These are phyloP conservation scores for Enteromius fasciolatus DNA, from an alignment of 2,797 vertebrate genomes.

Conservation along the genomic window DNA sequence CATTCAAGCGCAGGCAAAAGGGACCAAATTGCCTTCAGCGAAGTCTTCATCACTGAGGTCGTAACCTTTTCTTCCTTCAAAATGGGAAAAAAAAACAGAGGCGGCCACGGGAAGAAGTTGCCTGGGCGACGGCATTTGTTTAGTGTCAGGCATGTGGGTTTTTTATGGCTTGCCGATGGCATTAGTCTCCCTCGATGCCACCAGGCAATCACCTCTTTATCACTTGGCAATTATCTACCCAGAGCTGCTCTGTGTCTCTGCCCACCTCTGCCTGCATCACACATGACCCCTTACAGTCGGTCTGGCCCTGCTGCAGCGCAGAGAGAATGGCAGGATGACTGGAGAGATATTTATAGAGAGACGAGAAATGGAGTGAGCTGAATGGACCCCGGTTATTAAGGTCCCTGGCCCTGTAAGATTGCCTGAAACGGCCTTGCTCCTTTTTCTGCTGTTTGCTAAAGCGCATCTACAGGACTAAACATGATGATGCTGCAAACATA, in stretches of 20 bases:
- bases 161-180: constrained; percentile 84
- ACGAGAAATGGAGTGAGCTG: constrained; percentile 45
- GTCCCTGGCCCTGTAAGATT: constrained; percentile 56
- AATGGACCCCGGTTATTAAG: constrained; percentile 57
- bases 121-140: constrained; percentile 74
- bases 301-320: constrained; percentile 49
- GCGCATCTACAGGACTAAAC: constrained; percentile 51
- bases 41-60: constrained; percentile 72
- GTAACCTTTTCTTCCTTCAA: constrained; percentile 68
- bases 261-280: constrained; percentile 71
- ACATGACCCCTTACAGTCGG: constrained; percentile 74
- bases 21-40: constrained; percentile 59
- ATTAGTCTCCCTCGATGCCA: constrained; percentile 81
- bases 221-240: constrained; percentile 84
- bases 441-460: constrained; percentile 48
- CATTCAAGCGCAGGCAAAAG: constrained; percentile 60
- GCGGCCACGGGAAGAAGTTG: constrained; percentile 66
- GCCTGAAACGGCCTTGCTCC: constrained; percentile 49
- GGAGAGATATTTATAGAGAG: constrained; percentile 48
- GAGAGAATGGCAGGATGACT: constrained; percentile 24
- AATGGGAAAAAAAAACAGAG: constrained; percentile 53
- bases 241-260: constrained; percentile 77
- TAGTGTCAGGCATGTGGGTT: constrained; percentile 81
- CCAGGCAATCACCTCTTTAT: constrained; percentile 86
- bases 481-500: constrained; percentile 9